Base-by-base conservation (phyloP, 2,888 invertebrate genomes). In the Trachelus troglodyta region DNA sequence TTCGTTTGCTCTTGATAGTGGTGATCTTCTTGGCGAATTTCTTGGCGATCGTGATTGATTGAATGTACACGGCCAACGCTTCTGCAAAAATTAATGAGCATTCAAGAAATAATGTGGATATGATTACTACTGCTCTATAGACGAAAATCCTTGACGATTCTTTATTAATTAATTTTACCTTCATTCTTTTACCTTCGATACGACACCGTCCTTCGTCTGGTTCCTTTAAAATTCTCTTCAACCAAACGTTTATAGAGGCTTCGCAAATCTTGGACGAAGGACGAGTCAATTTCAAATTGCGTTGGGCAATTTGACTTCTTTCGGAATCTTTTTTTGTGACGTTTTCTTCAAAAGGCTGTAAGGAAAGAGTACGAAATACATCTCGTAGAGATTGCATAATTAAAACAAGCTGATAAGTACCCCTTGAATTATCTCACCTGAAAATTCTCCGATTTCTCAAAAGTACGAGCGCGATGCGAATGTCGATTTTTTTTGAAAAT, bases 151-250 rank as follows among this genome's bases (percentile, higher is more conserved):
- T 71, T 34, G 33, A 71, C 4, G 31, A 71, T 31, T 12, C 31
- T 15, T 34, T 74, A 56, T 40, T 74, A 56, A 33, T 74, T 74
- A 79, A 82, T 85, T 89, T 89, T 89, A 89, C 89, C 89, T 89
- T 89, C 88, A 89, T 89, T 85, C 82, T 89, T 89, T 89, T 89
- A 89, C 89, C 89, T 89, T 89, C 87, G 83, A 86, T 83, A 86
- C 81, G 81, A 87, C 84, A 84, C 79, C 81, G 81, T 83, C 82
- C 81, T 81, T 74, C 56, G 75, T 56, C 76, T 33, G 11, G 30
- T 40, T 34, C 6, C 2, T 37, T 69, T n/a, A 30, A 34, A 34
- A 31, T 40, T 69, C 9, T 69, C 34, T 35, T 35, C 34, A 23
- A 74, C 30, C 30, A 34, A 9, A 12, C 12, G 30, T 34, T 74